These are phyloP conservation scores for Cirrhinus mrigala DNA, from an alignment of 2,797 vertebrate species.

Conservation along the genomic window DNA sequence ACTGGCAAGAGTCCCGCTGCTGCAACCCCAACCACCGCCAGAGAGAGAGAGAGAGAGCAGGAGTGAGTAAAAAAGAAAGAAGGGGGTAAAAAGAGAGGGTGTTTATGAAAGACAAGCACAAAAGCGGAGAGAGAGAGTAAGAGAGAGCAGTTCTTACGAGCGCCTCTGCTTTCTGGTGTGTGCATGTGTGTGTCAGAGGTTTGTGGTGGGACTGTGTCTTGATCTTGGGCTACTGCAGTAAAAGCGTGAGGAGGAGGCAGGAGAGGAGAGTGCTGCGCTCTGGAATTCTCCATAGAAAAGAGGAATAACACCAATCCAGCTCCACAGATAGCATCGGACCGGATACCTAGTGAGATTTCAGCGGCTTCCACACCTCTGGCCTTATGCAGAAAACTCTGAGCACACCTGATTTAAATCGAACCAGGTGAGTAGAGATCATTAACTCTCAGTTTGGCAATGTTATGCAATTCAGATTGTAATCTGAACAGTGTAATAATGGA, in stretches of 20 bases:
- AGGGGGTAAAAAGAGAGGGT: constrained; percentile 66
- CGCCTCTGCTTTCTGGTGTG: constrained; percentile 63
- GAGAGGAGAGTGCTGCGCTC: constrained; percentile 50
- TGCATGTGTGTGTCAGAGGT: constrained; percentile 48
- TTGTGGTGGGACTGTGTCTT: constrained; percentile 52
- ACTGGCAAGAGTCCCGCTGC: constrained; percentile 78
- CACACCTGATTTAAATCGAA: constrained; percentile 18
- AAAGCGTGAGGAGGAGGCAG: constrained; percentile 45
- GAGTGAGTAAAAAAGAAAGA: constrained; percentile 54
- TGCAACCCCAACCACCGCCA: constrained; percentile 71
- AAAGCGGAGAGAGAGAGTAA: constrained; percentile 65
- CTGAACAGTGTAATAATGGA: no score
- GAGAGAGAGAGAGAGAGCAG: constrained; percentile 66
- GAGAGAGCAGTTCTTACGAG: constrained; percentile 72
- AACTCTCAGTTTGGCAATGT: constrained; percentile 19
- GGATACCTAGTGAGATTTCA: constrained; percentile 10
- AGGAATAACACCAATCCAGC: constrained; percentile 60
- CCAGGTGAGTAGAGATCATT: constrained; percentile 34
- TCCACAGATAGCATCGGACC: constrained; percentile 1
- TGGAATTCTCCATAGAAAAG: constrained; percentile 38
- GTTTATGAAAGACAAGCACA: constrained; percentile 59
- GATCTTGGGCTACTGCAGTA: constrained; percentile 62
- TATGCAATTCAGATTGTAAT: constrained; percentile 31
- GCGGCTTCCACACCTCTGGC: neutral
- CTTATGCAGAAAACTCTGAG: constrained; percentile 21